Evolutionary conservation across 1,140 invertebrate species (phyloP).

Genomic region (Mycetomoellerius zeteki): DNA sequence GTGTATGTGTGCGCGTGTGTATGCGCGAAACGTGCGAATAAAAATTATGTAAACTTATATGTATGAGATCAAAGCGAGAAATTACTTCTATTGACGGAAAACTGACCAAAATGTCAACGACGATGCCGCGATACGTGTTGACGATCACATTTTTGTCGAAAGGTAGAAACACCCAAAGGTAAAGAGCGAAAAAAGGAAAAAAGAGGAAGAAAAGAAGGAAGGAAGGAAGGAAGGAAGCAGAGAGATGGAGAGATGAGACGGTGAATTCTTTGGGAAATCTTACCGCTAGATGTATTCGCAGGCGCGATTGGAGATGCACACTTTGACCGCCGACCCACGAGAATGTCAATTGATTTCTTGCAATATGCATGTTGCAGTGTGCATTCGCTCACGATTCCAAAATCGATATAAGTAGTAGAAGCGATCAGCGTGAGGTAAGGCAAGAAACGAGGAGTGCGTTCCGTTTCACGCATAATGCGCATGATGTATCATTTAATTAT

Average conservation of each 20-base stretch:
- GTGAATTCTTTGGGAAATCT: background rate
- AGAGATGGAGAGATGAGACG: slow-evolving; percentile 1
- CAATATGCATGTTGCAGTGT: background rate
- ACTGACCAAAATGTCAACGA: slow-evolving; percentile 72
- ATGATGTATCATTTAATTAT: no score
- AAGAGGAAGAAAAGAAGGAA: slow-evolving; percentile 7
- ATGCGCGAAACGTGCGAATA: background rate
- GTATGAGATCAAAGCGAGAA: slow-evolving; percentile 41
- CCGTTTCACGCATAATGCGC: no score
- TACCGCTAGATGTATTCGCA: slow-evolving; percentile 31
- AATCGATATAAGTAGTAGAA: background rate
- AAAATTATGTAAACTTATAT: slow-evolving; percentile 26
- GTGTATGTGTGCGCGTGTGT: background rate
- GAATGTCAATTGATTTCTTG: background rate
- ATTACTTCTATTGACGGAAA: slow-evolving; percentile 67
- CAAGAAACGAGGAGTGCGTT: background rate
- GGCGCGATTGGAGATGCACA: slow-evolving; percentile 51
- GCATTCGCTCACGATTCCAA: background rate
- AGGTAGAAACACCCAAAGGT: slow-evolving; percentile 22
- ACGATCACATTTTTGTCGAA: slow-evolving; percentile 47
- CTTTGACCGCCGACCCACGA: background rate
- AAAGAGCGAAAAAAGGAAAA: slow-evolving; percentile 5
- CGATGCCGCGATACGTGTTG: slow-evolving; percentile 42
- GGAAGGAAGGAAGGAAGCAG: background rate
- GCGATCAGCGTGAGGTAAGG: background rate